Evolutionary conservation across 2,888 invertebrate genomes (phyloP), one percentile per base, ranked within the genome.

Genomic region (Neuroscelio doddi): DNA sequence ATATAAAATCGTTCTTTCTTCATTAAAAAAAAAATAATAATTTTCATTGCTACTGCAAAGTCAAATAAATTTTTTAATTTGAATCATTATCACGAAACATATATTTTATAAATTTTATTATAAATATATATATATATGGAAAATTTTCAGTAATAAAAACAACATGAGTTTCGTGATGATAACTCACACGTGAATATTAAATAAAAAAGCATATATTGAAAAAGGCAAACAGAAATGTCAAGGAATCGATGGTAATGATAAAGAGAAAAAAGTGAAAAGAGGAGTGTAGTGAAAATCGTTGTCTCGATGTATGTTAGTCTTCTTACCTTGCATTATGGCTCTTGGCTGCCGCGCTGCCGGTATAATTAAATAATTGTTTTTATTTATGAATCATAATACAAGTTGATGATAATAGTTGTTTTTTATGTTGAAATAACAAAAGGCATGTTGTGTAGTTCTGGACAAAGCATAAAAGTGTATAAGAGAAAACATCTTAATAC

Each of bases 321-420:
- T 84, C 84, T 84, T 84, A 84, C 84, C 84, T 84, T 84, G 84
- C 80, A 77, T 82, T 83, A 84, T 84, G 81, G 80, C 80, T 81
- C 82, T 83, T 84, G 83, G 84, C 82, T 80, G 84, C 84, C 82
- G 84, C 84, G 84, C 84, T 84, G 84, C 84, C 84, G 82, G 80
- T 84, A 83, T 82, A 84, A 84, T 84, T 82, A 84, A 84, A 84
- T 84, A 77, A 84, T 81, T 82, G 82, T 77, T 82, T 84, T 83
- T 80, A 80, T 79, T 80, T 77, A 78, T 80, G 78, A 79, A 78
- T 74, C 75, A 79, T 75, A 80, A 78, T 75, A 78, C 70, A 63
- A 62, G 16, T 69, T 66, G 69, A 73, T 73, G 68, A 62, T 72
- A 68, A 67, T 67, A 70, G 64, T 67, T 56, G 57, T 62, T 62